Evolutionary conservation across 2,797 vertebrate species (phyloP).

Genomic region (Podarcis lilfordi): DNA sequence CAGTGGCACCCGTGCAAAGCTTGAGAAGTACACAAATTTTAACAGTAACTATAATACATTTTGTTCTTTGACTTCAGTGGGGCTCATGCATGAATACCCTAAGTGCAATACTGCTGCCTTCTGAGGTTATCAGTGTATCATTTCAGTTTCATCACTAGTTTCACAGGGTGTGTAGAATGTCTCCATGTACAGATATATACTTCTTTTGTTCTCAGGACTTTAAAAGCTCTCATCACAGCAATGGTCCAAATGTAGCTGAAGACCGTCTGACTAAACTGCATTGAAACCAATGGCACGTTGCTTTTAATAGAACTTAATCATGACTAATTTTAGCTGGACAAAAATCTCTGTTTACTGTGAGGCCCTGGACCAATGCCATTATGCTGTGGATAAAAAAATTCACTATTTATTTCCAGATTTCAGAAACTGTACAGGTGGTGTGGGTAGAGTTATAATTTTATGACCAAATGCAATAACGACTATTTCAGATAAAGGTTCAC

Average conservation of each 20-base stretch:
- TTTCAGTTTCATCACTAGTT: conserved; percentile 5
- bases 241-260: not conserved
- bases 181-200: not conserved
- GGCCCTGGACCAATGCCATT: conserved; percentile 87
- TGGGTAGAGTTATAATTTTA: not conserved
- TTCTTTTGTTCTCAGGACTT: not conserved
- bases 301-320: not conserved
- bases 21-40: conserved; percentile 58
- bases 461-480: not conserved
- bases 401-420: conserved; percentile 92
- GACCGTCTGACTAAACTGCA: not conserved
- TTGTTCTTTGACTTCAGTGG: not conserved
- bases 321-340: not conserved
- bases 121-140: conserved; percentile 37
- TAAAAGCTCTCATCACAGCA: not conserved
- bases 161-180: conserved; percentile 17
- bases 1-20: conserved; percentile 44
- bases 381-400: conserved; percentile 88
- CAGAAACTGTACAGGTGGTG: conserved; percentile 69
- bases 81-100: not conserved
- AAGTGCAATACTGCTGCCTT: not conserved
- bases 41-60: not conserved
- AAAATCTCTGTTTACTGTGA: conserved; percentile 60
- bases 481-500: not conserved
- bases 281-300: not conserved